Base-by-base conservation (phyloP, 2,888 invertebrate genomes). In the Drosophila melanosoma region DNA sequence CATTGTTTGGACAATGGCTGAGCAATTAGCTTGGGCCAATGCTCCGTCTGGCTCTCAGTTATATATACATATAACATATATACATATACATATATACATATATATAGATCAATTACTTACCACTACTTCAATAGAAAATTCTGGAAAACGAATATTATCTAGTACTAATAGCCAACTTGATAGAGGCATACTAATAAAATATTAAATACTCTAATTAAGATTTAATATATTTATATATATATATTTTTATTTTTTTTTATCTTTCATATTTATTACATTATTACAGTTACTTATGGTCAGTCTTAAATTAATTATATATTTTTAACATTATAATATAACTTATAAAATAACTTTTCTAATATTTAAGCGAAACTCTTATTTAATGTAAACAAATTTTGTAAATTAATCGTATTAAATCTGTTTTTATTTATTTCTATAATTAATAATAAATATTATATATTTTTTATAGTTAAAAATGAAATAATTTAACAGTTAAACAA, bases 1-100 rank as follows among this genome's bases (percentile, higher is more conserved):
- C 86, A 87, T 87, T 87, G 83, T 87, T 87, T 88, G 84, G 76
- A 87, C 89, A 87, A 88, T 71, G 79, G 83, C 82, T 86, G 64
- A 78, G 80, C 83, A 87, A 86, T 86, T 88, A 85, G 83, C 73
- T 54, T 58, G 70, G 71, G 80, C 74, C 79, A 69, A 74, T 67
- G 71, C 62, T 72, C 79, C 35, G 29, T 17, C 29, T 4, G 49
- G 1, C 38, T 38, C 54, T 52, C 29, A 35, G 23, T 29, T n/a
- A 45, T 3, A 20, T 20, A 7, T n/a, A n/a, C n/a, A n/a, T n/a
- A n/a, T n/a, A n/a, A n/a, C n/a, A n/a, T 45, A 20, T 42, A n/a
- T n/a, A 23, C 23, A 23, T 23, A 23, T 23, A 26, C 2, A 26
- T 26, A 26, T 26, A 26, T 12, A 42, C 3, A 20, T 20, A 12